Conservation (phyloP, 2,888 invertebrate genomes). For the Drosophila diplacantha region DNA sequence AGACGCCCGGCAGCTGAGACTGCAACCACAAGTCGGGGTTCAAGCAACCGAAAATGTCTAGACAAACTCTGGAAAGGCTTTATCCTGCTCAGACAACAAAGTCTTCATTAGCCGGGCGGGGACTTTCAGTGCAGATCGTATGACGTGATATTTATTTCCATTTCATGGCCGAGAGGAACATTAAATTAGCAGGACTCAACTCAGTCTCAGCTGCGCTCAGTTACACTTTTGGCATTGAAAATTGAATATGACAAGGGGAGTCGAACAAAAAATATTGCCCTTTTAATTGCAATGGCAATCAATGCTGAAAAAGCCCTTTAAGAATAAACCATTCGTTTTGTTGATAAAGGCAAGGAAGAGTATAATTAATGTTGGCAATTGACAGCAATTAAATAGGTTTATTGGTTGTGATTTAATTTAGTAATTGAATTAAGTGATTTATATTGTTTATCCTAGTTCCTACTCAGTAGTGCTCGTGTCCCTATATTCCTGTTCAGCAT, state of each 20-base stretch:
- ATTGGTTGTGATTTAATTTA: background rate
- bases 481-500: background rate
- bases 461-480: too few species aligned
- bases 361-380: background rate
- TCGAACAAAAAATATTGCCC: background rate
- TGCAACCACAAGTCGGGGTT: conserved; percentile 29
- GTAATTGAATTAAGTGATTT: background rate
- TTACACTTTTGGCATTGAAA: background rate
- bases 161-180: conserved; percentile 34
- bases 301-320: background rate
- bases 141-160: conserved; percentile 42
- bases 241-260: background rate
- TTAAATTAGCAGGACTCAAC: conserved; percentile 14
- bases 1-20: conserved; percentile 29
- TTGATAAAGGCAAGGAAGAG: too few species aligned
- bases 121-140: conserved; percentile 37
- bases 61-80: conserved; percentile 26
- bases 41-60: conserved; percentile 39
- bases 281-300: background rate
- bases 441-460: too few species aligned
- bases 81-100: conserved; percentile 45
- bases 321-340: background rate
- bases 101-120: conserved; percentile 30
- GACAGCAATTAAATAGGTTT: background rate
- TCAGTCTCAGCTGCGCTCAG: conserved; percentile 11